Evolutionary conservation across 1,140 invertebrate genomes (phyloP).

Genomic region (Drosophila neocordata): DNA sequence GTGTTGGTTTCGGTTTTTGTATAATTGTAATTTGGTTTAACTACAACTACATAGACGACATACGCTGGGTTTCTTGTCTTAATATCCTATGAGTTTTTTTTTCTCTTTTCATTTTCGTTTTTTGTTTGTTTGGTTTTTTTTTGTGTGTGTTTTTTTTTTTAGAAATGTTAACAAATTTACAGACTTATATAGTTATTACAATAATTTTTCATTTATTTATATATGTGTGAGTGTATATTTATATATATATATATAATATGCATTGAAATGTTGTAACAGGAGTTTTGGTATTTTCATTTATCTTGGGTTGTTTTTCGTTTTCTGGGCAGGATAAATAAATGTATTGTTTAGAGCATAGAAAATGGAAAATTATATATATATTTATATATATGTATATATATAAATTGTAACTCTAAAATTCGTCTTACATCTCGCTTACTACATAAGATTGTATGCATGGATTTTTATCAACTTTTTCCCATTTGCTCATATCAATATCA

Average conservation of each 20-base stretch:
- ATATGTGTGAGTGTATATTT: slow-evolving; percentile 37
- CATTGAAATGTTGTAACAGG: slow-evolving; percentile 52
- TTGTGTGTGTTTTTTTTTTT: slow-evolving; percentile 34
- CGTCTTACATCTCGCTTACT: slow-evolving; percentile 60
- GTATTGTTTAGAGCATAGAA: slow-evolving; percentile 23
- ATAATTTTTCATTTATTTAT: slow-evolving; percentile 47
- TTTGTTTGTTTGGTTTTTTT: background rate
- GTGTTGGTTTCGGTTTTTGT: slow-evolving; percentile 22
- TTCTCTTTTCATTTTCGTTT: background rate
- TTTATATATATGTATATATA: slow-evolving; percentile 44
- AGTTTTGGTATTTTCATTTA: slow-evolving; percentile 14
- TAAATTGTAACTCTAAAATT: slow-evolving; percentile 65
- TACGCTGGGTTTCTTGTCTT: slow-evolving; percentile 35
- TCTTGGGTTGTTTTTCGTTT: background rate
- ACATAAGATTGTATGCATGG: slow-evolving; percentile 29
- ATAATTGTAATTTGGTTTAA: slow-evolving; percentile 66
- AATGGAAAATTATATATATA: slow-evolving; percentile 29
- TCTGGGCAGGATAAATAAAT: slow-evolving; percentile 1
- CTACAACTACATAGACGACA: slow-evolving; percentile 59
- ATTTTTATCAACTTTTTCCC: slow-evolving; percentile 1
- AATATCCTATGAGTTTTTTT: slow-evolving; percentile 28
- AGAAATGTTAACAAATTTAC: slow-evolving; percentile 75
- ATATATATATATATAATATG: slow-evolving; percentile 41
- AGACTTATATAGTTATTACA: slow-evolving; percentile 69
- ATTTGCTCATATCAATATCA: slow-evolving; percentile 19